phyloP scores from a whole-genome alignment of 23 tunicate species.

The Aplidium turbinatum region DNA sequence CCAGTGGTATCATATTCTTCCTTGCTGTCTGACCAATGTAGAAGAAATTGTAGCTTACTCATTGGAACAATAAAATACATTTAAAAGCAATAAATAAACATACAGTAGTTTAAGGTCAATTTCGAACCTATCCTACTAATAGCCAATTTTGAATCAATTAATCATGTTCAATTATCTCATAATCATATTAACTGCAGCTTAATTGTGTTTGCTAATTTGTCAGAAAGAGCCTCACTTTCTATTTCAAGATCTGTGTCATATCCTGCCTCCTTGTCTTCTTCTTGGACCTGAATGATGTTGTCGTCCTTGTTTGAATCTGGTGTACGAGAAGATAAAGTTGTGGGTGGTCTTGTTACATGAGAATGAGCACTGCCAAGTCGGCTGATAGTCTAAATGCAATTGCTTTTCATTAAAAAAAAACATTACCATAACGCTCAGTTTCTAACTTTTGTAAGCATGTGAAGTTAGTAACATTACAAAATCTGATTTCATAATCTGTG shows the following conservation, averaged over 20 bases:
- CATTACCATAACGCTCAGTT: background rate
- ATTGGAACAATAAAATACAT: background rate
- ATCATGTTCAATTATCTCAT: too few species aligned
- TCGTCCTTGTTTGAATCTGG: constrained; percentile 40
- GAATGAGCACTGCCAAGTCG: constrained; percentile 78
- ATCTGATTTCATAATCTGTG: too few species aligned
- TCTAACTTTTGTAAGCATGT: constrained; percentile 1
- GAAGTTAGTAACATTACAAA: too few species aligned
- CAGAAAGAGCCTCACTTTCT: too few species aligned
- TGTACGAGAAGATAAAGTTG: constrained; percentile 29
- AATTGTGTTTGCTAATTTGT: too few species aligned
- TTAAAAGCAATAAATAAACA: background rate
- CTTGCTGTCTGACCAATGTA: constrained; percentile 21
- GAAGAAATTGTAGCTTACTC: background rate
- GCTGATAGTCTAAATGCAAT: constrained; percentile 64
- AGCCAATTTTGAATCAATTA: background rate
- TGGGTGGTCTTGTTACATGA: constrained; percentile 44
- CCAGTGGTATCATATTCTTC: constrained; percentile 96
- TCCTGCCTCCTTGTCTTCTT: constrained; percentile 81
- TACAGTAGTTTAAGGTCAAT: background rate
- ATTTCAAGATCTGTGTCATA: constrained; percentile 94
- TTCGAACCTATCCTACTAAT: background rate
- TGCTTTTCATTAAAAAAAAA: background rate
- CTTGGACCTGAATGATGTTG: constrained; percentile 28
- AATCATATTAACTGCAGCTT: too few species aligned